Evolutionary conservation across 2,797 vertebrate species (phyloP).

Genomic region (Graptemys geographica): DNA sequence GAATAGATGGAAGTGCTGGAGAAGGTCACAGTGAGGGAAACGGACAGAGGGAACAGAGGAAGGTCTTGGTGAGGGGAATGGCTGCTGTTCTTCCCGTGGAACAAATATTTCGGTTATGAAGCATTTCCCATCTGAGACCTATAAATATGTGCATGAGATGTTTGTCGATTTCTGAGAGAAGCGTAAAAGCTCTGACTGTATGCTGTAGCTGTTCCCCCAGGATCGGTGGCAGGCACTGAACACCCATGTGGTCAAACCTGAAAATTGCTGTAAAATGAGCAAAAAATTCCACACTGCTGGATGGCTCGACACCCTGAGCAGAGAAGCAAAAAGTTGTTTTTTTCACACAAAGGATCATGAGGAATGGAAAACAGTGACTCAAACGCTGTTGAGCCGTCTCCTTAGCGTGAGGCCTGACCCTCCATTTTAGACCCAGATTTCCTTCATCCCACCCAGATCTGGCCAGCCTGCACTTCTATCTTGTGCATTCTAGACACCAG

Average conservation of each 20-base stretch:
- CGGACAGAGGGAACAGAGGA: background rate
- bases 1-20: background rate
- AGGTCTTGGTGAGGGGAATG: background rate
- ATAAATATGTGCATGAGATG: background rate
- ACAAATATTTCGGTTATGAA: background rate
- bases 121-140: background rate
- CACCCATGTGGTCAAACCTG: background rate
- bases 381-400: background rate
- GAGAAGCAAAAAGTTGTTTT: background rate
- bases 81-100: background rate
- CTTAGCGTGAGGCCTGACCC: background rate
- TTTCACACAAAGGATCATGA: background rate
- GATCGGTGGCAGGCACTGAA: background rate
- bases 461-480: background rate
- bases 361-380: background rate
- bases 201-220: background rate
- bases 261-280: background rate
- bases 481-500: accelerated
- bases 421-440: background rate
- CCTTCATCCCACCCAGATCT: background rate
- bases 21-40: background rate
- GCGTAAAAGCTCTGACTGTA: background rate
- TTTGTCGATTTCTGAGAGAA: background rate
- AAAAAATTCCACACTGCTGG: background rate
- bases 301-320: background rate